phyloP scores from a whole-genome alignment of 2,888 invertebrate genomes.

The Chrysomela aeneicollis region DNA sequence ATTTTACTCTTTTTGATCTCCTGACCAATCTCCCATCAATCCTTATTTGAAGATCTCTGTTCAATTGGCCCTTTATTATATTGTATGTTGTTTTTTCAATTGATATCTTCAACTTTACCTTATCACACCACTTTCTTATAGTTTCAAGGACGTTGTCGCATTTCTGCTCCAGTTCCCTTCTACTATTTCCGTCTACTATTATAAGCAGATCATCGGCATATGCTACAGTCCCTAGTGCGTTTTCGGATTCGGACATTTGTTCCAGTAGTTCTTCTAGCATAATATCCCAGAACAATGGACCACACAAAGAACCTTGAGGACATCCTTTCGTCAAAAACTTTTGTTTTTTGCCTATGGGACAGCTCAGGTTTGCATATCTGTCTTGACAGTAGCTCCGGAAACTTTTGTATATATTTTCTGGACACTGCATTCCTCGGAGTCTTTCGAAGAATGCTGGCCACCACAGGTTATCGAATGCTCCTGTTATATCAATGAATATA shows the following conservation, averaged over 20 bases:
- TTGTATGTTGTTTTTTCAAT: constrained; percentile 6
- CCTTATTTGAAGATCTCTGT: background rate
- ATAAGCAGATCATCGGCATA: constrained; percentile 17
- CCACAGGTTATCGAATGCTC: constrained; percentile 22
- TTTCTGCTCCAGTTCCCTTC: constrained; percentile 6
- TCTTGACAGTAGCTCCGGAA: constrained; percentile 11
- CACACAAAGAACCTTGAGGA: background rate
- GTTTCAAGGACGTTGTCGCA: background rate
- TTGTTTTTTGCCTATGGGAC: constrained; percentile 1
- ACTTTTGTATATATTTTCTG: background rate
- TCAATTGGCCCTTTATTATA: constrained; percentile 1
- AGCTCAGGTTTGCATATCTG: constrained; percentile 15
- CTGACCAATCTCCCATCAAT: background rate
- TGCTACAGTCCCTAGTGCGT: background rate
- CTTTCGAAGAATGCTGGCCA: constrained; percentile 14
- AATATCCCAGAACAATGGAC: background rate
- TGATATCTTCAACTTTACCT: constrained; percentile 1
- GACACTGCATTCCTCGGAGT: background rate
- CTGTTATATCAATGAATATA: constrained; percentile 14
- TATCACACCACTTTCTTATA: background rate
- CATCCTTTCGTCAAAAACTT: constrained; percentile 6
- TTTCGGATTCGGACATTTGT: background rate
- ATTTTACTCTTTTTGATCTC: background rate
- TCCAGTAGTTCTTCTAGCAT: constrained; percentile 11
- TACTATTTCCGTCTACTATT: background rate